Conservation (phyloP, 1,140 invertebrate species). For the Platyura marginata region DNA sequence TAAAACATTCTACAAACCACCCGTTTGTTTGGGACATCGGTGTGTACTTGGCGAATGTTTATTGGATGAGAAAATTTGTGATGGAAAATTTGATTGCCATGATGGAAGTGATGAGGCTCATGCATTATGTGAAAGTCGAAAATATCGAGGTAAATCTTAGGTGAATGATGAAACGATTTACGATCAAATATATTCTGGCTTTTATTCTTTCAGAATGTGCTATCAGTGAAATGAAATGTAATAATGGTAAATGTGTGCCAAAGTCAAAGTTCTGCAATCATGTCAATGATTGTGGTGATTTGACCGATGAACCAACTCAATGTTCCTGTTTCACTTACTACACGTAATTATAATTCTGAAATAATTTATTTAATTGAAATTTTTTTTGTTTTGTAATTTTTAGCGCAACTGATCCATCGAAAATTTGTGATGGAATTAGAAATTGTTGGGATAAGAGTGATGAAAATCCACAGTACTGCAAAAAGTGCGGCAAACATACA, state of each 20-base stretch:
- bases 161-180: no score
- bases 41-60: slow-evolving; percentile 56
- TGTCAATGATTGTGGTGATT: slow-evolving; percentile 44
- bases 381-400: not conserved
- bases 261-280: slow-evolving; percentile 48
- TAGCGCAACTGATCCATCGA: slow-evolving; percentile 34
- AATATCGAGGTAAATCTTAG: slow-evolving; percentile 17
- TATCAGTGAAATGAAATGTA: slow-evolving; percentile 40
- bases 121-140: slow-evolving; percentile 25
- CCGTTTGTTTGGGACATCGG: slow-evolving; percentile 28
- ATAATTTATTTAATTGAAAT: not conserved
- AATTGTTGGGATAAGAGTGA: slow-evolving; percentile 66
- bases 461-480: slow-evolving; percentile 44
- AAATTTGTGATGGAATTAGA: slow-evolving; percentile 56
- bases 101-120: slow-evolving; percentile 40
- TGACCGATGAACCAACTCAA: slow-evolving; percentile 45
- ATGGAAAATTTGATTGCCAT: slow-evolving; percentile 51
- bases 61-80: slow-evolving; percentile 37
- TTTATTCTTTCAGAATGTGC: slow-evolving; percentile 38
- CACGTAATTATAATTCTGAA: slow-evolving; percentile 13
- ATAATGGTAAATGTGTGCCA: slow-evolving; percentile 41
- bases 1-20: slow-evolving; percentile 2
- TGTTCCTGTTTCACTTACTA: slow-evolving; percentile 49
- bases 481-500: slow-evolving; percentile 31
- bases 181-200: no score